Evolutionary conservation across 1,140 invertebrate species (phyloP), one percentile per base, ranked within the genome.

Genomic region (Panagrolaimus sp.): DNA sequence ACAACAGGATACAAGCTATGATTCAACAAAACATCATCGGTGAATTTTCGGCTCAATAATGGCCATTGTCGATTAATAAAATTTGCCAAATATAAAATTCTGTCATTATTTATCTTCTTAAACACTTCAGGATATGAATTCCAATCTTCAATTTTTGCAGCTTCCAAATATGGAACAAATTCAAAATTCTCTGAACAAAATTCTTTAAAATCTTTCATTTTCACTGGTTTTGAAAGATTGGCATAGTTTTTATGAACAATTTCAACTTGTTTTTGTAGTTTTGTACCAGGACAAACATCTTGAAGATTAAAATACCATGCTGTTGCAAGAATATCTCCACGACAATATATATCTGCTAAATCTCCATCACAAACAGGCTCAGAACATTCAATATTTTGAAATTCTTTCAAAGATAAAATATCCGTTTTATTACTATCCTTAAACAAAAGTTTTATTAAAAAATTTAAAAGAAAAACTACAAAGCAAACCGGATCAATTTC

Each of bases 1-100:
- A 94, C 91, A 63, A 93, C 91, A 21, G 91, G 92, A 71, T 83
- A 84, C 12, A 88, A 85, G 8, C 91, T 87, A 9, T 87, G 87
- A 80, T 91, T 88, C 0, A 86, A 70, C 70, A 86, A 83, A 0
- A 94, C 91, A 0, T 94, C 91, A 32, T 91, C 90, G 0, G 88
- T 58, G 43, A 80, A 74, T 69, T 76, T 65, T 63, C 91, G 86
- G 0, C 91, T 91, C 8, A 96, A 84, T 26, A 88, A 83, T 78
- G 90, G 89, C 93, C 92, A 96, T n/a, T 93, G 87, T 1, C 85
- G 78, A 85, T 87, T 84, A 4, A 87, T 70, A 26, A 80, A 71
- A 32, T 75, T 63, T 10, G 83, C 87, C 75, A 84, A 87, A 44
- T 65, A 47, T 3, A 66, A 45, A 38, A 67, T 21, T 24, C 21